A percentile compares a stretch with the other conserved stretches of the same genome.
phyloP scores from a whole-genome alignment of 2,888 invertebrate species.

The Eucriotettix oculatus region DNA sequence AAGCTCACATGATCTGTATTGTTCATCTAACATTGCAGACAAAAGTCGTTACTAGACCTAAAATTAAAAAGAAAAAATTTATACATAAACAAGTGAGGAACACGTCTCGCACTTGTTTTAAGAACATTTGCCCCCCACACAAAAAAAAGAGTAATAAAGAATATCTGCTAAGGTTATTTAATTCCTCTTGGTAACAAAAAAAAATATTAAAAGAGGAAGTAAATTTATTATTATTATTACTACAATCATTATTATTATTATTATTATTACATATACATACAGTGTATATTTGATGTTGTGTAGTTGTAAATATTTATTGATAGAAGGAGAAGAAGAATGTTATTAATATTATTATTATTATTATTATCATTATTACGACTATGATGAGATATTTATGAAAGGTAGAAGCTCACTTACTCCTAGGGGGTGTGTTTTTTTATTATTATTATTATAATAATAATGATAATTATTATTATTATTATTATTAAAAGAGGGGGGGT shows the following conservation, averaged over 20 bases:
- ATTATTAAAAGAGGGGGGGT: too few species aligned
- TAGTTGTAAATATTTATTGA: slow-evolving; percentile 15
- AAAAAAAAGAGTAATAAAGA: slow-evolving; percentile 2
- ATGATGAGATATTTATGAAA: slow-evolving; percentile 3
- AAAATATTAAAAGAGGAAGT: too few species aligned
- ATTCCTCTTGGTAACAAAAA: too few species aligned
- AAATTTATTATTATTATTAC: background rate
- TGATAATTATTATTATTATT: too few species aligned
- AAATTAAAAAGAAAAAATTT: too few species aligned
- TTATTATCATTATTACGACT: too few species aligned
- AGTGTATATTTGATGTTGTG: slow-evolving; percentile 15
- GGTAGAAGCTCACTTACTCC: slow-evolving; percentile 5
- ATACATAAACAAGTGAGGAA: too few species aligned
- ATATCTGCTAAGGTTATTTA: background rate
- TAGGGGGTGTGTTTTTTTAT: slow-evolving; percentile 1
- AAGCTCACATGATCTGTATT: too few species aligned
- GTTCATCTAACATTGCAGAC: too few species aligned
- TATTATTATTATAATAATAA: too few species aligned
- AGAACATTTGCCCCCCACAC: background rate
- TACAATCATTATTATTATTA: slow-evolving; percentile 1
- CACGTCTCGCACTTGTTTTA: too few species aligned
- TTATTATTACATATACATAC: slow-evolving; percentile 9
- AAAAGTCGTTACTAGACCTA: too few species aligned
- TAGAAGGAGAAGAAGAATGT: slow-evolving; percentile 10
- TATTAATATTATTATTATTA: slow-evolving; percentile 7